Conservation (phyloP, 2,113 vertebrate genomes). For the Nothocercus julius region DNA sequence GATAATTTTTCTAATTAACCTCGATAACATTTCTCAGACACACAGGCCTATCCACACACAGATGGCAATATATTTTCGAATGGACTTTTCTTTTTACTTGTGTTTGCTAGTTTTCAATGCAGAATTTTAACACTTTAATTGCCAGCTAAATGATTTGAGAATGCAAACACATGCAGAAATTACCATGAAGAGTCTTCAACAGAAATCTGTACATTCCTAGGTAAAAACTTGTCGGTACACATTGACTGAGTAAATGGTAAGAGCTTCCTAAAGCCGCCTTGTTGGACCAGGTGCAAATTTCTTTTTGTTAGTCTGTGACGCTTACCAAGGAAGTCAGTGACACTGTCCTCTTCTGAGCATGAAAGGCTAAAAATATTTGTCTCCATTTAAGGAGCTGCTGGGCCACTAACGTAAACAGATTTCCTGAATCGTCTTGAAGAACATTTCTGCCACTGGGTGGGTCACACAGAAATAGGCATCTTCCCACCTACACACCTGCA, state of each 20-base stretch:
- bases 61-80: slow-evolving; percentile 43
- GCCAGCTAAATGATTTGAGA: not conserved
- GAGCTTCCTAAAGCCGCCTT: not conserved
- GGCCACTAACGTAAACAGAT: not conserved
- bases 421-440: not conserved
- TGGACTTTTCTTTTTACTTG: not conserved
- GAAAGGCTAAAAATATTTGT: not conserved
- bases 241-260: not conserved
- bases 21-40: slow-evolving; percentile 79
- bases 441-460: not conserved
- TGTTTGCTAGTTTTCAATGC: not conserved
- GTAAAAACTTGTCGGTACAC: fast-evolving
- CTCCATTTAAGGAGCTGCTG: not conserved
- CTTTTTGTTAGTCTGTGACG: not conserved
- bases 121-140: slow-evolving; percentile 33
- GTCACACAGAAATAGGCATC: not conserved
- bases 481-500: not conserved
- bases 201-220: not conserved
- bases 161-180: not conserved
- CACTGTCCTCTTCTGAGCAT: not conserved
- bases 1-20: slow-evolving; percentile 99
- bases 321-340: not conserved
- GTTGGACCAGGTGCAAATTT: not conserved
- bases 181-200: not conserved
- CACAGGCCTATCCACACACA: not conserved